Percentiles rank a stretch among this genome's conserved stretches.
phyloP scores from a whole-genome alignment of 1,140 invertebrate species.

The Muscidifurax raptorellus region DNA sequence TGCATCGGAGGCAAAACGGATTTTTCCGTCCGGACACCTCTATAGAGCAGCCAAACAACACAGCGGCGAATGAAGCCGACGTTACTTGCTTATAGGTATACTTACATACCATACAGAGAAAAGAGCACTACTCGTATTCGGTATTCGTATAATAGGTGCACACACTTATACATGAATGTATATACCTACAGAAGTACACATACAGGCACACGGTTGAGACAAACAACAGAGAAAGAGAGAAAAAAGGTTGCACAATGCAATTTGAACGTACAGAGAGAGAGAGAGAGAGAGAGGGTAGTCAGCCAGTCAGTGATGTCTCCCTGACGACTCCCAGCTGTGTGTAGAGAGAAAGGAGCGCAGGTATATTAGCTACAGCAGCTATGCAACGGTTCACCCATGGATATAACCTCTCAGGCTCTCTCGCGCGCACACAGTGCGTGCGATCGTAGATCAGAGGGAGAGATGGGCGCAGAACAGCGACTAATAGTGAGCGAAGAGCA shows the following conservation, averaged over 20 bases:
- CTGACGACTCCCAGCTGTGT: no score
- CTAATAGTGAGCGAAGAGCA: neutral
- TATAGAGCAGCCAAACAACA: neutral
- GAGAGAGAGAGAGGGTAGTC: no score
- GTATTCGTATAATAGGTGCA: neutral
- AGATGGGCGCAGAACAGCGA: neutral
- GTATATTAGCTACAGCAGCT: neutral
- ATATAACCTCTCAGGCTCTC: neutral
- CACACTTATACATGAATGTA: neutral
- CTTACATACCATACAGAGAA: neutral
- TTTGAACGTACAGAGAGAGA: neutral
- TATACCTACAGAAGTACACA: neutral
- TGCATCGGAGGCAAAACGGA: neutral
- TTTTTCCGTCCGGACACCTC: neutral
- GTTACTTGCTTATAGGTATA: neutral
- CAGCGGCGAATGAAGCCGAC: neutral
- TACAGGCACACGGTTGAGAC: neutral
- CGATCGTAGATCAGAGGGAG: neutral
- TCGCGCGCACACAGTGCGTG: neutral
- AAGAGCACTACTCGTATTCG: no score
- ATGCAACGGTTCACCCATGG: neutral
- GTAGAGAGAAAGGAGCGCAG: neutral
- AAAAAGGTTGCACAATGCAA: neutral
- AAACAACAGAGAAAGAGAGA: neutral
- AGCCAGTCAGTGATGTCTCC: no score